A percentile compares a stretch with the other conserved stretches of the same genome.
These are phyloP conservation scores for Halictus rubicundus DNA, from an alignment of 1,140 invertebrate genomes.

Conservation along the genomic window DNA sequence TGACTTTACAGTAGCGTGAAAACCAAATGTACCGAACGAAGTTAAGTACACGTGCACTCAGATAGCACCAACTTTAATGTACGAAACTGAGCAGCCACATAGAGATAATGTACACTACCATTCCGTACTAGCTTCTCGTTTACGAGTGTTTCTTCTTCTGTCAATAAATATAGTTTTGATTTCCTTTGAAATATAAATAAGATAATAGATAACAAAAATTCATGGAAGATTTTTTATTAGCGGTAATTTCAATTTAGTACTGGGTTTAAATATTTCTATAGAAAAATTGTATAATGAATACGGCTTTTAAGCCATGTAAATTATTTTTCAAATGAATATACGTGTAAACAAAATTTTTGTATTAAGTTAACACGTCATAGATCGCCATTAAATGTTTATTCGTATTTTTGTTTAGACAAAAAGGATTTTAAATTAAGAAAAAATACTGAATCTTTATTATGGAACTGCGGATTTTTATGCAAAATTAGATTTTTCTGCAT, in stretches of 20 bases:
- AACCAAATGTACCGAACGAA: background rate
- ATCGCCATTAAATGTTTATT: too few relatives aligned
- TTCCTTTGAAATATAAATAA: background rate
- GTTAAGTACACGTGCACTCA: background rate
- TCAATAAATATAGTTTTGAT: background rate
- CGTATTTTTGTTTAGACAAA: too few relatives aligned
- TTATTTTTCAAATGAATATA: too few relatives aligned
- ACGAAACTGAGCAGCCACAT: background rate
- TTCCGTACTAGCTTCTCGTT: background rate
- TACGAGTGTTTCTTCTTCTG: background rate
- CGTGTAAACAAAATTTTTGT: background rate
- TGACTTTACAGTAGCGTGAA: background rate
- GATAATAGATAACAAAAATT: too few relatives aligned
- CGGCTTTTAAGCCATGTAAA: too few relatives aligned
- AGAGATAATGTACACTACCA: background rate
- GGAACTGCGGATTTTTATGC: too few relatives aligned
- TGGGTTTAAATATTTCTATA: too few relatives aligned
- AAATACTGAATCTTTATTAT: background rate
- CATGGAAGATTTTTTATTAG: too few relatives aligned
- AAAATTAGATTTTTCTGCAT: too few relatives aligned
- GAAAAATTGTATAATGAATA: background rate
- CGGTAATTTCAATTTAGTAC: too few relatives aligned
- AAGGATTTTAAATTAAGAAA: too few relatives aligned
- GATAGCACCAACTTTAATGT: background rate
- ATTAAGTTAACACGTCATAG: background rate